Evolutionary conservation across 2,888 invertebrate species (phyloP).

Genomic region (Spatulosminthurus flaviceps): DNA sequence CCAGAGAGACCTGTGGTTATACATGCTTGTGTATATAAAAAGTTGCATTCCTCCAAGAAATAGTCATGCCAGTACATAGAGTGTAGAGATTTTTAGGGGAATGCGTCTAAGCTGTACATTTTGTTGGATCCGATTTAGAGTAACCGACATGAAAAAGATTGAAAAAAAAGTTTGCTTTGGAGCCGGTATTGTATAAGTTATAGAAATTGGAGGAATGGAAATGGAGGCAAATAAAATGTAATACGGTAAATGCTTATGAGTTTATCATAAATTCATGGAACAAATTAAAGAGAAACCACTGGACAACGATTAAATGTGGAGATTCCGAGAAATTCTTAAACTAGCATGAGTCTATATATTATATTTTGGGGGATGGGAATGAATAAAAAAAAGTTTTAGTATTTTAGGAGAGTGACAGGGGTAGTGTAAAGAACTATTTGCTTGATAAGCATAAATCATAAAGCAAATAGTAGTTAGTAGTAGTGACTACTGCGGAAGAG

Average conservation of each 20-base stretch:
- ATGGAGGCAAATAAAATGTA: too few relatives aligned
- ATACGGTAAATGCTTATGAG: too few relatives aligned
- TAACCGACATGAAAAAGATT: conserved; percentile 26
- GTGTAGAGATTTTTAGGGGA: neutral
- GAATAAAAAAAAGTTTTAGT: neutral
- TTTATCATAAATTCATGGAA: too few relatives aligned
- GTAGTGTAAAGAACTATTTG: neutral
- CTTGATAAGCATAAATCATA: conserved; percentile 38
- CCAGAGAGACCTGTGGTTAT: neutral
- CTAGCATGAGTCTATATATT: too few relatives aligned
- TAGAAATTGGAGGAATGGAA: too few relatives aligned
- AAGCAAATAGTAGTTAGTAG: conserved; percentile 26
- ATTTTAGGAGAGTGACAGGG: neutral
- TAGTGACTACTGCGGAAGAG: too few relatives aligned
- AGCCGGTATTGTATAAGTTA: too few relatives aligned
- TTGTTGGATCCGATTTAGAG: conserved; percentile 12
- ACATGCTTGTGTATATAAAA: neutral
- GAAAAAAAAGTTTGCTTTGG: too few relatives aligned
- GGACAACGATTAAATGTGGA: too few relatives aligned
- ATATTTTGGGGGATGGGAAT: neutral
- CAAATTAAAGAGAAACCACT: too few relatives aligned
- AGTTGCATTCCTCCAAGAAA: neutral
- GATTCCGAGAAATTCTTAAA: too few relatives aligned
- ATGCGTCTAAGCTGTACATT: conserved; percentile 2
- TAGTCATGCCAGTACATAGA: neutral